Base-by-base conservation (phyloP, 2,113 vertebrate species). In the Myiozetetes cayanensis region DNA sequence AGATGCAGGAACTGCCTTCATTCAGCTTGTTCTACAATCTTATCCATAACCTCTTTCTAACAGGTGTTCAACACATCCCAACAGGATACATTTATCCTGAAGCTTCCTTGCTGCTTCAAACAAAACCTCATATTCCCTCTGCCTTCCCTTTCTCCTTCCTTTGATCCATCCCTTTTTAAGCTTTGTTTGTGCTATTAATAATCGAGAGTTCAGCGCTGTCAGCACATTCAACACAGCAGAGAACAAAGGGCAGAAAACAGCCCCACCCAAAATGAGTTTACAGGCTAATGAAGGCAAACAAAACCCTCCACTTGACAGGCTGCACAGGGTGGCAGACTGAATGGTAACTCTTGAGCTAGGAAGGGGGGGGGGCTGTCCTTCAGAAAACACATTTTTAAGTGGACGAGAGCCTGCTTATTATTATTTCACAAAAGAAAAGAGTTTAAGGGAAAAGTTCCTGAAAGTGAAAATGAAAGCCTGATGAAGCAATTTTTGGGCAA, bases 181-280 rank as follows among this genome's bases (percentile, higher is more conserved):
- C 80, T 92, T 87, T 94, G 95, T 95, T 97, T 92, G 80, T 78
- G 76, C 95, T 94, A 96, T 97, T 97, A 97, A 92, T 97, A 94
- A 97, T 86, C 9, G 9, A n/a, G 89, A 93, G 93, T 94, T 97
- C 94, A 92, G 89, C 25, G 1, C 86, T 94, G 96, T 96, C 96
- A 97, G 95, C 95, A 95, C 94, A 94, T 96, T 96, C 80, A 95
- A 75, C 83, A 75, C 61, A 67, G 80, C 11, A 53, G 68, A 90
- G 95, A 95, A 97, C 95, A 97, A 97, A 97, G 95, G 94, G 95
- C 94, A 97, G 93, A 90, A 93, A 95, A 89, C 61, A 95, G 93
- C 91, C 89, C 94, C 94, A 97, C 96, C 96, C 86, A 78, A 93
- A 94, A 96, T 67, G 93, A 89, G 95, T 96, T 96, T 95, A 94